Base-by-base conservation (phyloP, 1,140 invertebrate species). In the Leguminivora glycinivorella region DNA sequence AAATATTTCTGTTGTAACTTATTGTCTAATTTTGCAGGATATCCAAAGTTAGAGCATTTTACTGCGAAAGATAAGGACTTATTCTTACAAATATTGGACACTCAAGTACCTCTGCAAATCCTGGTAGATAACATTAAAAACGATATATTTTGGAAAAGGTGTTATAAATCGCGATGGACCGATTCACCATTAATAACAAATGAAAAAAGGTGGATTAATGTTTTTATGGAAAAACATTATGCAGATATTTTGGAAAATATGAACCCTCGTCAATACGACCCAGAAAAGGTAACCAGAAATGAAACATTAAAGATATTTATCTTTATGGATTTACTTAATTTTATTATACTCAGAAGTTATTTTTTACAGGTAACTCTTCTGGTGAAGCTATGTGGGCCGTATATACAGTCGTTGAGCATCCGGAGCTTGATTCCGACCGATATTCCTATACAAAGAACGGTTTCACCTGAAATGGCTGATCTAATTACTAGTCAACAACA, bases 131-230 rank as follows among this genome's bases (percentile, higher is more conserved):
- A 92, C 70, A 90, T 93, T 60, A 83, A 88, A 78, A 90, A 84
- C 75, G 89, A 93, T 73, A 81, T 91, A 72, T 93, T 92, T 80
- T 93, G 92, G 92, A 89, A 91, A 79, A 83, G 88, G 73, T 90
- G 82, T 68, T 92, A 91, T 71, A 70, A 79, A 24, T 78, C 86
- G 3, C 88, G 82, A 68, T 93, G 92, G 89, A 75, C 76, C 6
- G 83, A 87, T 80, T 80, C 75, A 67, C 80, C 85, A 29, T 56
- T 79, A 68, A 52, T 81, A 56, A 66, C 74, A 25, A 72, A 83
- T 69, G 72, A 83, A 63, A 92, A 88, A 77, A 85, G 79, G 68
- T 93, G 92, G 92, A 90, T 92, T 26, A 87, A 87, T 73, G 74
- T 87, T 70, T 92, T 87, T 72, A 85, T 92, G 80, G 92, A 92